Percentiles rank a stretch among this genome's conserved stretches.
Evolutionary conservation across 1,140 invertebrate genomes (phyloP).

Genomic region (Chymomyza costata): DNA sequence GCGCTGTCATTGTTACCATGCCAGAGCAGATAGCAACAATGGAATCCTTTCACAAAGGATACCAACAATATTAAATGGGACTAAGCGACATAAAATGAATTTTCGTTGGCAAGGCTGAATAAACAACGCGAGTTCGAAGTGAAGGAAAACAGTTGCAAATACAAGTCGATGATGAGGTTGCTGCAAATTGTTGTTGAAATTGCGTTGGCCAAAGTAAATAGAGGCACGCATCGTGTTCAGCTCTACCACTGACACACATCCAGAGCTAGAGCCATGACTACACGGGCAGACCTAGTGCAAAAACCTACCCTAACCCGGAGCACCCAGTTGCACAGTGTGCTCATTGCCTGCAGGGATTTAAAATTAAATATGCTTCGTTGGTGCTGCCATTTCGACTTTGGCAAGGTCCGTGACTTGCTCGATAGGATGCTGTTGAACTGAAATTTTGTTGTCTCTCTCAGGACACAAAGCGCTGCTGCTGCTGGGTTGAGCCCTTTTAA

Average conservation of each 20-base stretch:
- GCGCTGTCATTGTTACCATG: no score
- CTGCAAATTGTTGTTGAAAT: slow-evolving; percentile 54
- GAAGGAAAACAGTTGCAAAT: slow-evolving; percentile 55
- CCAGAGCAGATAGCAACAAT: slow-evolving; percentile 30
- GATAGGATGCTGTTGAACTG: slow-evolving; percentile 44
- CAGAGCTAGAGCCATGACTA: slow-evolving; percentile 2
- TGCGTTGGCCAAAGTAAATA: slow-evolving; percentile 70
- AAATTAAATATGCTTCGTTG: slow-evolving; percentile 74
- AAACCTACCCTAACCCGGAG: background rate
- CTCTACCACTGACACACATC: slow-evolving; percentile 61
- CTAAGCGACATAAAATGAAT: slow-evolving; percentile 42
- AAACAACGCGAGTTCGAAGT: slow-evolving; percentile 41
- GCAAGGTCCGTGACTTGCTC: slow-evolving; percentile 47
- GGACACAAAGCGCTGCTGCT: slow-evolving; percentile 33
- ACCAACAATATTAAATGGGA: slow-evolving; percentile 22
- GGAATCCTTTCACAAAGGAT: slow-evolving; percentile 53
- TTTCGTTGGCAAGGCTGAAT: slow-evolving; percentile 57
- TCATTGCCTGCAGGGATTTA: slow-evolving; percentile 58
- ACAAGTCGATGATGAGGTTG: slow-evolving; percentile 6
- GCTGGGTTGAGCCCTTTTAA: slow-evolving; percentile 70
- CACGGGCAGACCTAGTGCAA: slow-evolving; percentile 11
- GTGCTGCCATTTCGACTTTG: slow-evolving; percentile 70
- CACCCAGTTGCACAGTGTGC: slow-evolving; percentile 31
- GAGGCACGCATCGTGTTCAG: slow-evolving; percentile 11
- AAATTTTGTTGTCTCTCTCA: slow-evolving; percentile 34